Conservation (phyloP, 2,113 vertebrate genomes). For the Nycticebus coucang region DNA sequence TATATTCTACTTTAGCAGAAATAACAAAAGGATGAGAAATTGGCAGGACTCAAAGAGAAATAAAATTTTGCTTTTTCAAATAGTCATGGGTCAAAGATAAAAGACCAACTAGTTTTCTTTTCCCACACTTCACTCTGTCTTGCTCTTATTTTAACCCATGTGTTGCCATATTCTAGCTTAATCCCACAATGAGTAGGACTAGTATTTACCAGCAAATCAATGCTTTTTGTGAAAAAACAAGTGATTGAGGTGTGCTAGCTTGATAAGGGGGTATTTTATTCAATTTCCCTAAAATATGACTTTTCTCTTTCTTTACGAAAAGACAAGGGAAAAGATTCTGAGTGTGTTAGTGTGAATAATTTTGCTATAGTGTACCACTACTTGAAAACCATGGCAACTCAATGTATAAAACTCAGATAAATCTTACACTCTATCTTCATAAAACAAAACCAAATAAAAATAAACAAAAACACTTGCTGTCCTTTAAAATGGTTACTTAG, state of each 20-base stretch:
- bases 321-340: background rate
- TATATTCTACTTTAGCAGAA: constrained; percentile 24
- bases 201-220: background rate
- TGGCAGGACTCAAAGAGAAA: constrained; percentile 32
- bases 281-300: background rate
- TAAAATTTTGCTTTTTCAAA: constrained; percentile 59
- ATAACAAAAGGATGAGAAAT: constrained; percentile 48
- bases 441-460: constrained; percentile 50
- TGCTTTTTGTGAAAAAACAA: background rate
- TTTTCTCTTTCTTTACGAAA: background rate
- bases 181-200: background rate
- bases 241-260: background rate
- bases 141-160: constrained; percentile 16
- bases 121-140: constrained; percentile 20
- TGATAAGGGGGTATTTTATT: background rate
- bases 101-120: constrained; percentile 27
- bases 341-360: background rate
- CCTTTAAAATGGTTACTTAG: constrained; percentile 63
- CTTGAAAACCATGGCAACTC: constrained; percentile 28
- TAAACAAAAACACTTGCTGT: constrained; percentile 41
- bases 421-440: constrained; percentile 43
- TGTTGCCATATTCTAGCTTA: constrained; percentile 21
- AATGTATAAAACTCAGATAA: constrained; percentile 47
- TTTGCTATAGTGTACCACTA: constrained; percentile 5
- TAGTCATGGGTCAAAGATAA: constrained; percentile 34